Conservation (phyloP, 2,888 invertebrate species). For the Netelia inedita region DNA sequence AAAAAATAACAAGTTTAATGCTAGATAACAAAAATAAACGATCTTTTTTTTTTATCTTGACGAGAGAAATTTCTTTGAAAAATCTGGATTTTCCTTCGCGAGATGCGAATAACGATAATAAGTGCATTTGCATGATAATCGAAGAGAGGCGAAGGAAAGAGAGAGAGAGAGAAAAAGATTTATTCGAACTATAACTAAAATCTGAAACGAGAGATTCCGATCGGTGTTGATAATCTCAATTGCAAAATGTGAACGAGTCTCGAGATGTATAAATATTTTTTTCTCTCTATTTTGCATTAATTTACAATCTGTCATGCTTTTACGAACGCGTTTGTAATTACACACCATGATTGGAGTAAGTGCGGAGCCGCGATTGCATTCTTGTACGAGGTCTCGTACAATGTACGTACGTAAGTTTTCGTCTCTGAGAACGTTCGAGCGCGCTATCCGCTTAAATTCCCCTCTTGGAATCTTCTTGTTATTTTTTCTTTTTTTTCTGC, state of each 20-base stretch:
- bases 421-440: slow-evolving; percentile 15
- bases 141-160: not conserved
- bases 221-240: not conserved
- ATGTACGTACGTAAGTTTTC: slow-evolving; percentile 35
- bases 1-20: too few relatives aligned
- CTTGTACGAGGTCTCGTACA: not conserved
- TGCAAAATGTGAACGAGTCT: not conserved
- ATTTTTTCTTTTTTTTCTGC: not conserved
- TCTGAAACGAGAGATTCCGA: not conserved
- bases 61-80: too few relatives aligned
- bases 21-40: too few relatives aligned
- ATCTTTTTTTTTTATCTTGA: too few relatives aligned
- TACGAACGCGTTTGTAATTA: slow-evolving; percentile 42
- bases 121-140: not conserved
- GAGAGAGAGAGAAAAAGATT: not conserved
- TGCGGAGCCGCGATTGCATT: slow-evolving; percentile 25
- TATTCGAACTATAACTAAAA: not conserved
- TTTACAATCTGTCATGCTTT: slow-evolving; percentile 31
- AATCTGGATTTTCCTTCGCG: too few relatives aligned
- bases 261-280: not conserved
- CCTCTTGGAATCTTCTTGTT: slow-evolving; percentile 32
- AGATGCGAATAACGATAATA: not conserved
- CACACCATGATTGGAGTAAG: not conserved
- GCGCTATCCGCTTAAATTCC: slow-evolving; percentile 42
- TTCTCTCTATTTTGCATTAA: slow-evolving; percentile 6